Evolutionary conservation across 2,113 vertebrate genomes (phyloP), one percentile per base, ranked within the genome.

Genomic region (Pterocles gutturalis): DNA sequence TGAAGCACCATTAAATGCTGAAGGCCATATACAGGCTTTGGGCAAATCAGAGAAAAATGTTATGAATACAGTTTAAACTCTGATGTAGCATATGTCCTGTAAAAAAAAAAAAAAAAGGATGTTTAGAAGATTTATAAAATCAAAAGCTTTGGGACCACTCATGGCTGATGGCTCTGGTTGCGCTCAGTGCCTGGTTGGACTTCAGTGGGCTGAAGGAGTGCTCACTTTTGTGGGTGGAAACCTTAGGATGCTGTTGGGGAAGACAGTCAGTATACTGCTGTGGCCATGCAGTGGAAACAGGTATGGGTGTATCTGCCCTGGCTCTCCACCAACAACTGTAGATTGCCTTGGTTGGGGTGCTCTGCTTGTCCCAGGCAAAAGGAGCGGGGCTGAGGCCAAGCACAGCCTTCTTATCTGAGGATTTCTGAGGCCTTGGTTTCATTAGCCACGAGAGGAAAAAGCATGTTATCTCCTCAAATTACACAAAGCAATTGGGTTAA

Each of bases 201-300:
- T 88, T 90, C 53, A 49, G 17, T 0, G 0, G 12, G 18, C 21
- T 66, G 75, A 85, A 79, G 43, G 75, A 82, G 3, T 33, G 20
- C 1, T 72, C 9, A 48, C 2, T 61, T 45, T 41, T 60, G 2
- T 19, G 33, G 10, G 17, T 34, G 28, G 45, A 75, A 84, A 38
- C 1, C 20, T 24, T 0, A 1, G 17, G 19, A 55, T 22, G 13
- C 0, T 0, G 43, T 46, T 2, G 1, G 22, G 34, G 41, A 71
- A 71, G 62, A 31, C 3, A 36, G 24, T 29, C 2, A 3, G 7
- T 17, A 10, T 58, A 38, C 13, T 0, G 0, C 9, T 67, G 19
- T 25, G 28, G 9, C 11, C 2, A 3, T n/a, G 53, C 19, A 18
- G 2, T 24, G 33, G 18, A 77, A 92, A 53, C 0, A 0, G 13